Percentiles rank a stretch among this genome's conserved stretches.
phyloP scores from a whole-genome alignment of 2,113 vertebrate species.

The Corythaixoides concolor region DNA sequence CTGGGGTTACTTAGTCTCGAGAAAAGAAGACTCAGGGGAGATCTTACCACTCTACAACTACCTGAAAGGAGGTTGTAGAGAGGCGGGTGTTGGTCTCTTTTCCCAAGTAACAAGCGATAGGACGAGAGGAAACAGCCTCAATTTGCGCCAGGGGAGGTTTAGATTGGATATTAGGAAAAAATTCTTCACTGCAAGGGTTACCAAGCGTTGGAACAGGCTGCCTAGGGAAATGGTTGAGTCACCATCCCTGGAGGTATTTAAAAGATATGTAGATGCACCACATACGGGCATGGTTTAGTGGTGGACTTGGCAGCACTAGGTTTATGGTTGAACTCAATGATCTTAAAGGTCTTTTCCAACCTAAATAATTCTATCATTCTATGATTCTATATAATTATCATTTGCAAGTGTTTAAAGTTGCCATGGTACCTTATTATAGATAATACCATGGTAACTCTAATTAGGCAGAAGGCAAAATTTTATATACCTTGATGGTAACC shows the following conservation, averaged over 20 bases:
- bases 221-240: no score
- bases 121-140: neutral
- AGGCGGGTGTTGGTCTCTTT: no score
- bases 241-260: no score
- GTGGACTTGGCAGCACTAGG: no score
- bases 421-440: neutral
- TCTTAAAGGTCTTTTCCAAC: neutral
- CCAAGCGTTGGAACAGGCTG: no score
- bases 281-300: no score
- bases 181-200: no score
- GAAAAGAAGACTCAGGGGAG: neutral
- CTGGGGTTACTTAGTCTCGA: neutral
- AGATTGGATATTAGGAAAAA: no score
- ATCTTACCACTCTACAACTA: neutral
- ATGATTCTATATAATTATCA: neutral
- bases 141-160: no score
- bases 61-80: no score
- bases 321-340: no score
- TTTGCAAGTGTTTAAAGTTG: neutral
- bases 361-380: neutral
- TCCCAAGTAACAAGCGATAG: neutral
- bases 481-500: neutral
- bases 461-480: neutral
- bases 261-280: no score
- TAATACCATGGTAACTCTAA: neutral